Percentiles rank a stretch among this genome's conserved stretches.
Evolutionary conservation across 1,140 invertebrate genomes (phyloP).

Genomic region (Zelostemma sp.): DNA sequence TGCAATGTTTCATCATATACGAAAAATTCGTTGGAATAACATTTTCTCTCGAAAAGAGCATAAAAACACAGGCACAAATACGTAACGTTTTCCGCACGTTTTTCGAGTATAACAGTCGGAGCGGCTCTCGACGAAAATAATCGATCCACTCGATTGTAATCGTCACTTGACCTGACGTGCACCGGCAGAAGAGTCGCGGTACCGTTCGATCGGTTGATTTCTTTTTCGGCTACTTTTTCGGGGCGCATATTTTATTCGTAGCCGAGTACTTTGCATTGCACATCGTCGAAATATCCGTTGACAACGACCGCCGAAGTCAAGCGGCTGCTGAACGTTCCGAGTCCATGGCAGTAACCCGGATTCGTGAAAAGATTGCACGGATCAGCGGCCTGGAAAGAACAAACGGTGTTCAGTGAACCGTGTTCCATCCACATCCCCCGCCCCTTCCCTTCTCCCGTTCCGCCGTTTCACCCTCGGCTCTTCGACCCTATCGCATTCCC

Average conservation of each 20-base stretch:
- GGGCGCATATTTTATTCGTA: conserved; percentile 45
- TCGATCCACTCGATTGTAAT: conserved; percentile 5
- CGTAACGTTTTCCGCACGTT: too few relatives aligned
- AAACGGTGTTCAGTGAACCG: conserved; percentile 67
- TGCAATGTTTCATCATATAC: too few relatives aligned
- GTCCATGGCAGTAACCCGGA: conserved; percentile 64
- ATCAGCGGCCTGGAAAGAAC: conserved; percentile 67
- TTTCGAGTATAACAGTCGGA: too few relatives aligned
- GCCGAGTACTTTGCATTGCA: conserved; percentile 44
- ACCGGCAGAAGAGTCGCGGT: neutral
- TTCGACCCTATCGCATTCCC: conserved; percentile 52
- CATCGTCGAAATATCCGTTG: conserved; percentile 52
- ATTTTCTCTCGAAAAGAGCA: too few relatives aligned
- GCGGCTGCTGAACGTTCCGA: conserved; percentile 49
- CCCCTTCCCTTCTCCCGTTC: too few relatives aligned
- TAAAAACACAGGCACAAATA: too few relatives aligned
- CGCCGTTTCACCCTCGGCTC: conserved; percentile 37
- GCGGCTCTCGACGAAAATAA: too few relatives aligned
- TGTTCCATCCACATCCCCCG: conserved; percentile 59
- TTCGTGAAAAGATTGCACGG: conserved; percentile 70
- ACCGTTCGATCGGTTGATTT: neutral
- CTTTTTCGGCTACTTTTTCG: conserved; percentile 23
- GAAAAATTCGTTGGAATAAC: too few relatives aligned
- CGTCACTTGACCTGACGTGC: neutral
- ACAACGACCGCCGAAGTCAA: conserved; percentile 48